Base-by-base conservation (phyloP, 2,113 vertebrate genomes). In the Pithys albifrons region DNA sequence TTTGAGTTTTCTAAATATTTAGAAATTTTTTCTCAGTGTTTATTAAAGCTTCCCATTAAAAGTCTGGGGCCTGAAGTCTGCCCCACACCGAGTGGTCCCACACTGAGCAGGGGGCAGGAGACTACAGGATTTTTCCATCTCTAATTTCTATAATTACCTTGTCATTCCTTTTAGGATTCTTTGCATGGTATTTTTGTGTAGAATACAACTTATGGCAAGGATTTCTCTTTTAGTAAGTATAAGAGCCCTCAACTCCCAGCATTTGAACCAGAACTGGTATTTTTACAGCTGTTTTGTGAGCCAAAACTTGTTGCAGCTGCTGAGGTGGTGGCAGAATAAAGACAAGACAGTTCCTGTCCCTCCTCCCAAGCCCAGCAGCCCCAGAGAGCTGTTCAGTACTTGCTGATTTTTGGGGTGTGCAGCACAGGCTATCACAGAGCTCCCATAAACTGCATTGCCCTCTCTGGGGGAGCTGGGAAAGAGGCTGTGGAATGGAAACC, bases 1-100 rank as follows among this genome's bases (percentile, higher is more conserved):
- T 94, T 94, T 43, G 88, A 31, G 88, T 41, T 95, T 93, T 95
- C 91, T 96, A 94, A 95, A 97, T 93, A 95, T 96, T 97, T 95
- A 62, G 85, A 88, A 93, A 92, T 35, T 12, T 94, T 96, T 91
- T 91, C 89, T 94, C 67, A 12, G 55, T 91, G 94, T 97, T 96
- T 97, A 88, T 90, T 85, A 97, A 96, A 95, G 93, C 85, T 90
- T 96, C 59, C 72, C 27, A 80, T 95, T 91, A 83, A 86, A 94
- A 93, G 78, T 35, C 78, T 3, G 0, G 48, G 64, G 46, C 55
- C 85, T 76, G 74, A 85, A 88, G 81, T 29, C 66, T 94, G 87
- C 87, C 87, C 70, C 87, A 92, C 62, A 58, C 73, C 2, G 1
- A 83, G 78, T 2, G 0, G 33, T 71, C 76, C 92, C 22, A 11